phyloP scores from a whole-genome alignment of 1,140 invertebrate genomes.

The Microvelia longipes region DNA sequence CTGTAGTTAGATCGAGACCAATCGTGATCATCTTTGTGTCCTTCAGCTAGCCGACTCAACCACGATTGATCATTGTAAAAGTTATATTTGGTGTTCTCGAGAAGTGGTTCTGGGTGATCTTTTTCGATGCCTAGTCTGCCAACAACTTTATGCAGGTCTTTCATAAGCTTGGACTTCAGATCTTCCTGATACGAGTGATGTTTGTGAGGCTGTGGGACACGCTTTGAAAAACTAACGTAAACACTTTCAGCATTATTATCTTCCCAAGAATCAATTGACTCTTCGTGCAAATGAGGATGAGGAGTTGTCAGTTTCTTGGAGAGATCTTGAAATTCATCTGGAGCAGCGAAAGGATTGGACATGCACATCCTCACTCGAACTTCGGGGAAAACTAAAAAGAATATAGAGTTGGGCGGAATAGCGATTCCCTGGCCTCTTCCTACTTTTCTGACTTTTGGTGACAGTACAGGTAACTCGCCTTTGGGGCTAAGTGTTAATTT shows the following conservation, averaged over 20 bases:
- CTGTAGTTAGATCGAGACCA: not conserved
- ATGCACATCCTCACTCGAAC: constrained; percentile 13
- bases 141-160: not conserved
- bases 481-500: constrained; percentile 13
- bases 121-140: not conserved
- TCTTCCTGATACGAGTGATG: not conserved
- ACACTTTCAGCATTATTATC: constrained; percentile 4
- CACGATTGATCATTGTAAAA: not conserved
- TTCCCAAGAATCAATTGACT: not conserved
- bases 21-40: not conserved
- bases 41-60: not conserved
- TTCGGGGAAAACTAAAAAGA: constrained; percentile 18
- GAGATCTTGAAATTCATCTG: not conserved
- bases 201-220: not conserved
- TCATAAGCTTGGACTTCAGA: not conserved
- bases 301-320: not conserved
- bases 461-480: constrained; percentile 17
- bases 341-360: not conserved
- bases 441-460: constrained; percentile 12
- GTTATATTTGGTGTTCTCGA: not conserved
- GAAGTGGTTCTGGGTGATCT: not conserved
- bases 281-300: not conserved
- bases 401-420: constrained; percentile 14
- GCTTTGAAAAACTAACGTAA: constrained; percentile 9
- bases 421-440: constrained; percentile 9